Evolutionary conservation across 2,888 invertebrate species (phyloP).

Genomic region (Dichetophora obliterata): DNA sequence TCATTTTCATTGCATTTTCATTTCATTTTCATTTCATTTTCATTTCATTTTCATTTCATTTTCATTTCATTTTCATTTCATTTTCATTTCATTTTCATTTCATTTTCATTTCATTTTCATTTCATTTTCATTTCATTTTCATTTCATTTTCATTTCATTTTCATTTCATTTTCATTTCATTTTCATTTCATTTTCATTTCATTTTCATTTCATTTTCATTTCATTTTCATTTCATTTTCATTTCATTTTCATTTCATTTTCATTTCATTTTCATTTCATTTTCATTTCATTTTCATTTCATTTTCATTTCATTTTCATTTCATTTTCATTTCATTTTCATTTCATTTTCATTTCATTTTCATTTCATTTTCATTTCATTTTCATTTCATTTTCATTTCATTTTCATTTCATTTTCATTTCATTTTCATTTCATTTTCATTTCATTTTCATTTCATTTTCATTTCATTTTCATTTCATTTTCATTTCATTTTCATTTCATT

Average conservation of each 20-base stretch:
- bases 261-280: slow-evolving; percentile 1
- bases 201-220: background rate
- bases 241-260: slow-evolving; percentile 1
- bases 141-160: slow-evolving; percentile 9
- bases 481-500: slow-evolving; percentile 10
- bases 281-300: background rate
- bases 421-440: background rate
- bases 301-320: slow-evolving; percentile 3
- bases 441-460: slow-evolving; percentile 5
- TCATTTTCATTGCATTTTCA: background rate
- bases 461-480: slow-evolving; percentile 11
- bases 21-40: background rate
- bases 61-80: slow-evolving; percentile 1
- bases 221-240: background rate
- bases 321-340: background rate
- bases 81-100: slow-evolving; percentile 17
- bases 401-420: slow-evolving; percentile 8
- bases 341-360: background rate
- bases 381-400: slow-evolving; percentile 3
- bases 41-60: background rate
- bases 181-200: background rate
- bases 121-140: slow-evolving; percentile 7
- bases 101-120: slow-evolving; percentile 10
- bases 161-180: background rate
- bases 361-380: background rate